phyloP scores from a whole-genome alignment of 2,888 invertebrate genomes.

The Lottia scabra region DNA sequence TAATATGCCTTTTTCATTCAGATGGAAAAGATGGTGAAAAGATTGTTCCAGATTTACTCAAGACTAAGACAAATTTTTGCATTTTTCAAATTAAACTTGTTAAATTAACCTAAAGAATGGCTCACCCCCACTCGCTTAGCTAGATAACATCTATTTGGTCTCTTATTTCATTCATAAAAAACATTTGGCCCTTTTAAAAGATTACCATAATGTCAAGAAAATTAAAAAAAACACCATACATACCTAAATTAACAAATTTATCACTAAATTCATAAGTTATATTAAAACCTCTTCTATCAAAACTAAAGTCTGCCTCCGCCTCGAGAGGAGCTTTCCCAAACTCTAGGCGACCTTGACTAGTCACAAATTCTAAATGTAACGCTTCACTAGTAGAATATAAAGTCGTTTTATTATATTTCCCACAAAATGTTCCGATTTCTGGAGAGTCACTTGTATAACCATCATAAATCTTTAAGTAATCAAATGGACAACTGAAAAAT shows the following conservation, averaged over 20 bases:
- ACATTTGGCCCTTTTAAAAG: no score
- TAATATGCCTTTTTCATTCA: no score
- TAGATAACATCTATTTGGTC: no score
- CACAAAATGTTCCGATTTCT: slow-evolving; percentile 96
- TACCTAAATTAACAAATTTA: slow-evolving; percentile 97
- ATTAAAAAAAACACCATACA: slow-evolving; percentile 65
- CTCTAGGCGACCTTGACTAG: slow-evolving; percentile 82
- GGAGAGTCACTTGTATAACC: slow-evolving; percentile 89
- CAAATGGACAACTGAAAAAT: slow-evolving; percentile 92
- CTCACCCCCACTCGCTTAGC: no score
- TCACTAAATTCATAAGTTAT: slow-evolving; percentile 99
- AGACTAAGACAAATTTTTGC: no score
- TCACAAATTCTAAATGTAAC: slow-evolving; percentile 90
- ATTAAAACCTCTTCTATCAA: slow-evolving; percentile 96
- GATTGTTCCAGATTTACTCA: no score
- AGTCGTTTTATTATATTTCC: slow-evolving; percentile 95
- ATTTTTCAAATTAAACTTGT: no score
- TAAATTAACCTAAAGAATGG: no score
- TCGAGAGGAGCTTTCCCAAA: slow-evolving; percentile 50
- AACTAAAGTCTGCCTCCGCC: slow-evolving; percentile 54
- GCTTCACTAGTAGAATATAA: slow-evolving; percentile 93
- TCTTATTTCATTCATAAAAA: no score
- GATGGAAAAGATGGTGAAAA: no score
- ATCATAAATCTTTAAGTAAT: slow-evolving; percentile 97
- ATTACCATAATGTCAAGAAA: no score